Percentiles rank a stretch among this genome's conserved stretches.
These are phyloP conservation scores for Neodon shergylaensis DNA, from an alignment of 2,113 vertebrate genomes.

Conservation along the genomic window DNA sequence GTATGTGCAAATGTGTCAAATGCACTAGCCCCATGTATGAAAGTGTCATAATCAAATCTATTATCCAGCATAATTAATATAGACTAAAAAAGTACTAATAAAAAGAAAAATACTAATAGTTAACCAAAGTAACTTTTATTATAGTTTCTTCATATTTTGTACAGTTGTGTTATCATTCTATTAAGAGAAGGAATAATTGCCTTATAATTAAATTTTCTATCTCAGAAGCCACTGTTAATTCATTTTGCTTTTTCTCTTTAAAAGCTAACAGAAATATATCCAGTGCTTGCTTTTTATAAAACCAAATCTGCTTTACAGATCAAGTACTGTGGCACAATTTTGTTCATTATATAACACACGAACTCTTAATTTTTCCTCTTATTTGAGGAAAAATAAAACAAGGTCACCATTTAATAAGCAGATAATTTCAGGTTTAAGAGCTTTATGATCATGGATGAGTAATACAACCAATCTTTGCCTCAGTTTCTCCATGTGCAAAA, in stretches of 20 bases:
- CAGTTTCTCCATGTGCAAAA: neutral
- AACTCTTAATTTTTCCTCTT: neutral
- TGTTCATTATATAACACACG: neutral
- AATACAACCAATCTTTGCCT: neutral
- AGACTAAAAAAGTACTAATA: neutral
- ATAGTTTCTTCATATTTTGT: constrained; percentile 8
- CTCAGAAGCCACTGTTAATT: constrained; percentile 36
- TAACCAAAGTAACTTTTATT: neutral
- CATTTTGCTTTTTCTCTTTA: constrained; percentile 41
- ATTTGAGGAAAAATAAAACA: neutral
- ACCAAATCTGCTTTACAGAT: neutral
- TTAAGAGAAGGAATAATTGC: constrained; percentile 54
- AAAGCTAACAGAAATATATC: constrained; percentile 27
- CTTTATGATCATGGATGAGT: neutral
- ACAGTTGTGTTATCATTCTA: neutral
- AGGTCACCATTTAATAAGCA: neutral
- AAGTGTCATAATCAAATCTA: neutral
- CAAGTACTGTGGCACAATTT: neutral
- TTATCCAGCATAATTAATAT: neutral
- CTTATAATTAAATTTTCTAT: constrained; percentile 54
- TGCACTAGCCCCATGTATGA: neutral
- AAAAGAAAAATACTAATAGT: neutral
- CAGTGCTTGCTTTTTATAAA: constrained; percentile 59
- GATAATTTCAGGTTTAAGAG: neutral
- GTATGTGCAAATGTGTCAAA: neutral